Evolutionary conservation across 2,797 vertebrate species (phyloP), one percentile per base, ranked within the genome.

Genomic region (Bovichtus diacanthus): DNA sequence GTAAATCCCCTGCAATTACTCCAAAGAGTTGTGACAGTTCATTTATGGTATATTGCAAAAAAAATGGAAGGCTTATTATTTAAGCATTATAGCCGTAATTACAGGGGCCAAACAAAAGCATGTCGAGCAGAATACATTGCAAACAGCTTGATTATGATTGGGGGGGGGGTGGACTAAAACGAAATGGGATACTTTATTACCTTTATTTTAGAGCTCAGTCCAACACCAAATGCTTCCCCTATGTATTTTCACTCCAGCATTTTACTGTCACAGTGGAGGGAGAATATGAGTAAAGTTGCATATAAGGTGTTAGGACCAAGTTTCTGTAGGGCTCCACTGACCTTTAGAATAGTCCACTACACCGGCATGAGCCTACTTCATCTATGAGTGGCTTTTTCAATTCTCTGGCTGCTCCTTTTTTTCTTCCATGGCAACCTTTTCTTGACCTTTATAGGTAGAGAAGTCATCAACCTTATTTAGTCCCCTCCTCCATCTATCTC

Each of bases 361-460:
- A 66, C 39, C 43, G 9, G 19, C 41, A 67, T 36, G 25, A 60
- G 62, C 69, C 58, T 63, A 68, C 53, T 80, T 76, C 65, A 78
- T 86, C 59, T 66, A 39, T 72, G 53, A 76, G 23, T 59, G 47
- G 34, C 56, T 82, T 69, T 83, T 70, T 76, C 41, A 81, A 7
- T 64, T 78, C 10, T 77, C 68, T 76, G 54, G 76, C 72, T 62
- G 65, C 56, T 80, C 58, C 34, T 62, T 65, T 55, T 73, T 74
- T 72, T n/a, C 49, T 49, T 82, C 70, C 74, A 73, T 16, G 38
- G 36, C 56, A 84, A 81, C 76, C 69, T 84, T 80, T 83, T 49
- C 50, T 61, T 85, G 84, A 87, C 74, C 78, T 92, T 91, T 86
- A 76, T 18, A 74, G 62, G 41, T 27, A 74, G 75, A 77, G 66